Evolutionary conservation across 2,797 vertebrate species (phyloP).

Genomic region (Tolypeutes matacus): DNA sequence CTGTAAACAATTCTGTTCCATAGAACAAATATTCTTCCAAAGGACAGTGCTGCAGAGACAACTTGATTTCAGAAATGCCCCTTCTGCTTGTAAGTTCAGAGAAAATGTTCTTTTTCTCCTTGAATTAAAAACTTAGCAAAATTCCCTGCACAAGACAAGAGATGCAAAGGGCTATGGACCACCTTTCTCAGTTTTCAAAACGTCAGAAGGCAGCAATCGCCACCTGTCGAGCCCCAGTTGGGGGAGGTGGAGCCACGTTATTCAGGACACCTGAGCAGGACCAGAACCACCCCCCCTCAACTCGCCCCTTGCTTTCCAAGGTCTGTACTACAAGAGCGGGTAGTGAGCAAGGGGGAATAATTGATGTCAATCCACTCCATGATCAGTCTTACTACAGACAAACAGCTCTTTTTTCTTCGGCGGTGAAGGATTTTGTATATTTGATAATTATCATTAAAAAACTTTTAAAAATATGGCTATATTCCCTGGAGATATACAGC

Average conservation of each 20-base stretch:
- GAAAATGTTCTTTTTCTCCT: not conserved
- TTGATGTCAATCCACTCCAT: not conserved
- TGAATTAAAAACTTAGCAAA: not conserved
- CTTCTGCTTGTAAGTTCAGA: not conserved
- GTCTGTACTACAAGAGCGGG: not conserved
- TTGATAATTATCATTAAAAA: conserved; percentile 8
- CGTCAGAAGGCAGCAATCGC: not conserved
- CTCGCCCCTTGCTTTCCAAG: not conserved
- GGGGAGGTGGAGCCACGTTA: not conserved
- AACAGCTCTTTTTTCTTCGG: not conserved
- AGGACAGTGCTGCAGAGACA: not conserved
- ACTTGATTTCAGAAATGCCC: not conserved
- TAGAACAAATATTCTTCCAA: not conserved
- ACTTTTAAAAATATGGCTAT: not conserved
- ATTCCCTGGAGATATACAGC: not conserved
- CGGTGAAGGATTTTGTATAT: not conserved
- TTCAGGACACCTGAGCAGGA: too few relatives aligned
- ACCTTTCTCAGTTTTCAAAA: not conserved
- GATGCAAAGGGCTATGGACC: not conserved
- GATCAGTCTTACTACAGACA: not conserved
- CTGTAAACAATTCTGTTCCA: not conserved
- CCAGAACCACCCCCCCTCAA: not conserved
- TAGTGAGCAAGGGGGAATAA: not conserved
- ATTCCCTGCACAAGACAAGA: not conserved
- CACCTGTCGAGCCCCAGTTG: not conserved